Conservation (phyloP, 2,113 vertebrate species). For the Poeciliopsis prolifica region DNA sequence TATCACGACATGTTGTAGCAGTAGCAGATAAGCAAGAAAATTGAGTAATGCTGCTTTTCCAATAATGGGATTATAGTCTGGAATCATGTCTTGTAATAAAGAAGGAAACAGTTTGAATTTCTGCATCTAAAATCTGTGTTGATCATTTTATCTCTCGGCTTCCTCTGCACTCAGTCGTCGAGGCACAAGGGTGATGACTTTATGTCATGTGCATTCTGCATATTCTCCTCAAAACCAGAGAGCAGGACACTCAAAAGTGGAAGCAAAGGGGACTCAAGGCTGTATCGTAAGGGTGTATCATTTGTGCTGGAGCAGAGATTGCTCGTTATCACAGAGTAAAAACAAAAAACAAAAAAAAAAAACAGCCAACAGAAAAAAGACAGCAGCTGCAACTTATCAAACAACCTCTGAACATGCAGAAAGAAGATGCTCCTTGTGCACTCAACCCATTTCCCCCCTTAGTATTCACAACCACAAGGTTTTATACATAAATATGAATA, state of each 20-base stretch:
- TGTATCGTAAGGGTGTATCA: background rate
- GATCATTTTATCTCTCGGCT: background rate
- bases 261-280: background rate
- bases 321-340: background rate
- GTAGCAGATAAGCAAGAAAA: background rate
- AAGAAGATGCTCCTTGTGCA: background rate
- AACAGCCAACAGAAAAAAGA: background rate
- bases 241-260: background rate
- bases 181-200: background rate
- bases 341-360: background rate
- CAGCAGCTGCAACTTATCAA: slow-evolving; percentile 4
- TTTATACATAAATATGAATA: slow-evolving; percentile 10
- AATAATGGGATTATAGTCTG: background rate
- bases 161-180: background rate
- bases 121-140: background rate
- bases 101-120: background rate
- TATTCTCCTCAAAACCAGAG: background rate
- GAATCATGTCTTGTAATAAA: slow-evolving; percentile 2
- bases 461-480: background rate
- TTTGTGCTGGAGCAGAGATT: background rate
- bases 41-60: background rate
- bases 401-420: slow-evolving; percentile 1
- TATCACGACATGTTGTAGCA: background rate
- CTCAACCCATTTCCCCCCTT: background rate
- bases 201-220: too few species aligned